Conservation (phyloP, 2,113 vertebrate genomes). For the Pygoscelis antarcticus region DNA sequence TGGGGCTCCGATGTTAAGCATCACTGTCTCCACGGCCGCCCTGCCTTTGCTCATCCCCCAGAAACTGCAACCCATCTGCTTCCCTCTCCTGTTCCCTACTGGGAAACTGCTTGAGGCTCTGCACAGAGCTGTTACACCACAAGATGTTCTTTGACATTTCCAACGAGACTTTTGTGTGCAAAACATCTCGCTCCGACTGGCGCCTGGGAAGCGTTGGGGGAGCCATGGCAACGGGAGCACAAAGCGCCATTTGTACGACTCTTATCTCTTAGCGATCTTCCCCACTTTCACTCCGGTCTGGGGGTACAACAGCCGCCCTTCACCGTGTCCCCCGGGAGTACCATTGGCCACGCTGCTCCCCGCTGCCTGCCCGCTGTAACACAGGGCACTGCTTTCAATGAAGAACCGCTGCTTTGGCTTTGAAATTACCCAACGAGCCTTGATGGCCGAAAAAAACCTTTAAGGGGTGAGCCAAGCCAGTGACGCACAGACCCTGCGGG, state of each 20-base stretch:
- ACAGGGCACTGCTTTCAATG: neutral
- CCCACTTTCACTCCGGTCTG: neutral
- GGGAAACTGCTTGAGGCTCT: neutral
- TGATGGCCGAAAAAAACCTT: neutral
- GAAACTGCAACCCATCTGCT: slow-evolving; percentile 22
- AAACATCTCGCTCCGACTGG: slow-evolving; percentile 48
- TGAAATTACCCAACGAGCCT: neutral
- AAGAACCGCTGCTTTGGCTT: neutral
- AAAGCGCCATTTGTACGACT: neutral
- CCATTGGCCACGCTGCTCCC: accelerated
- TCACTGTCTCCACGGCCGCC: neutral
- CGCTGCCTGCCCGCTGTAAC: accelerated
- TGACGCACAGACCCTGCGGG: accelerated
- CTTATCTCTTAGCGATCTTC: neutral
- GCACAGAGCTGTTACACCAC: neutral
- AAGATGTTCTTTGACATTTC: slow-evolving; percentile 77
- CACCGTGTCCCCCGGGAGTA: accelerated
- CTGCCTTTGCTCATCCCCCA: slow-evolving; percentile 7
- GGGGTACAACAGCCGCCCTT: neutral
- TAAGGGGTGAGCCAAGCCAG: accelerated
- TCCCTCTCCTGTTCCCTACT: neutral
- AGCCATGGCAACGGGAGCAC: slow-evolving; percentile 72
- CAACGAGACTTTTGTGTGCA: slow-evolving; percentile 57
- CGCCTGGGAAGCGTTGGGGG: slow-evolving; percentile 59
- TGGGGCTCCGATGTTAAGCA: neutral